Evolutionary conservation across 1,140 invertebrate genomes (phyloP), one percentile per base, ranked within the genome.

Genomic region (Pseudomyrmex cubaensis): DNA sequence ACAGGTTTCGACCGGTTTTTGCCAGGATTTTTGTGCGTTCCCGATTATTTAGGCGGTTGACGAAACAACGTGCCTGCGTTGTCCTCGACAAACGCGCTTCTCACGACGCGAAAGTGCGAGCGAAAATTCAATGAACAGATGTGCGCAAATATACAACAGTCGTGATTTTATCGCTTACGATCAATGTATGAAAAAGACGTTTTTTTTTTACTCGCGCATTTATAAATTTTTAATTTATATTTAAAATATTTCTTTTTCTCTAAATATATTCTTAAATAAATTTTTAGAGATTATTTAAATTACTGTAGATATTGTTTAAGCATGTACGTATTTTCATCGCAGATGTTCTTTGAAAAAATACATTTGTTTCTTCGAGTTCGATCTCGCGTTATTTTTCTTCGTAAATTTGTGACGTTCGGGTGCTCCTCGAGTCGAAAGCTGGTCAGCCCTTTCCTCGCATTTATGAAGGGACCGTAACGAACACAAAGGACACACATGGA

Each of bases 381-480:
- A 54, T 69, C 67, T 73, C 1, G 13, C 35, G 35, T 69, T n/a
- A 69, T 70, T 70, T 57, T 78, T 78, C 20, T 63, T 52, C 59
- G 22, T 66, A 70, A 78, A 78, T 78, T 77, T 46, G 17, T 57
- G 74, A 86, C 85, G 67, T 78, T 84, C 77, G 82, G 80, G 85
- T 90, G 85, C 83, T 73, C 44, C 48, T n/a, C 44, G 83, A 66
- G 83, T 62, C 82, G 87, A 84, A 52, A 48, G 15, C 57, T 0
- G 52, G 44, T 56, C 64, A 62, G 56, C 20, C 69, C 64, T 86
- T 92, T 92, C 91, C 88, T 90, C 91, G 91, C 90, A 92, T 92
- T 92, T 83, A 83, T 93, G 91, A 93, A 93, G 92, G 92, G 90
- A 90, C 92, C 91, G 91, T 85, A 86, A n/a, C 4, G 44, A 48